Base-by-base conservation (phyloP, 2,888 invertebrate species). In the Xanthorhoe designata region DNA sequence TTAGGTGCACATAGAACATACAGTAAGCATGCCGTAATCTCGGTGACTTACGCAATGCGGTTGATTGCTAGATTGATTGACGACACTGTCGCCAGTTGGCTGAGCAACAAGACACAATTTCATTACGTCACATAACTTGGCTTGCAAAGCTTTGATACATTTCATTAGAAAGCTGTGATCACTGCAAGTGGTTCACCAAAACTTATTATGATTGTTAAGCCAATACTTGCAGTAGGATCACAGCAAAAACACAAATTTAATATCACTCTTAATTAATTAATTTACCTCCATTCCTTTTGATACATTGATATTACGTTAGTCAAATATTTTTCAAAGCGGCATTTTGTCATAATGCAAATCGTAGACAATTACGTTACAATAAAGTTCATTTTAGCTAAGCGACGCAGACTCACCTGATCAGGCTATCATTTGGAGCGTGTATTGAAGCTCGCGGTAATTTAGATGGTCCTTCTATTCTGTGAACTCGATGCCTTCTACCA, bases 41-140 rank as follows among this genome's bases (percentile, higher is more conserved):
- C 84, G 83, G 87, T 86, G 94, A 97, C 97, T 97, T 97, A 97
- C 97, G 97, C 97, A 94, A 97, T 97, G 95, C 97, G 95, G 96
- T 97, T 97, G 95, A 97, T 95, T 94, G 97, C 96, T 94, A 97
- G 96, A 96, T 97, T 97, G 95, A 97, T 97, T 94, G 97, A 96
- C 90, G 97, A 97, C 94, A 97, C 96, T 94, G 97, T 97, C 96
- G 96, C 97, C 95, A 97, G 97, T 95, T 97, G 97, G 96, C 97
- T 97, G 96, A 95, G 94, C 94, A 94, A 89, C 86, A 90, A 92
- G 88, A 92, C 88, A 92, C 88, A 92, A 87, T 79, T 83, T 89
- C 87, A 90, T 91, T 91, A 90, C 88, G 86, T 91, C 90, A 91
- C 91, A 89, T 80, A 86, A 90, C 88, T 81, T 83, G 81, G 84